Base-by-base conservation (phyloP, 2,113 vertebrate genomes). In the Epinephelus moara region DNA sequence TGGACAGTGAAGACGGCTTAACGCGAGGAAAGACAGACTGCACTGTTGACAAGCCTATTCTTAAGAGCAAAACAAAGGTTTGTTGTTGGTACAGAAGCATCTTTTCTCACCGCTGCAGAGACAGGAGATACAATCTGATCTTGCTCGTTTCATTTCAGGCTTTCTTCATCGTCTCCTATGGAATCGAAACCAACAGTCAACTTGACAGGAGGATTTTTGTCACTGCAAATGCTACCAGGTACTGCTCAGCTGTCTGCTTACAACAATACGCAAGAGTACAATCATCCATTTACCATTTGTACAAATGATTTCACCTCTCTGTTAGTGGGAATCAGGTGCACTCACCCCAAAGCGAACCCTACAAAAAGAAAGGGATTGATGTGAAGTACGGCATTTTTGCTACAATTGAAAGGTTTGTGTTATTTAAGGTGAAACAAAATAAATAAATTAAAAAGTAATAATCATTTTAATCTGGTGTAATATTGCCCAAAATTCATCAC, bases 21-120 rank as follows among this genome's bases (percentile, higher is more conserved):
- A 18, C 1, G 0, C 21, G 42, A 53, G 89, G 89, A 74, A 80
- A 56, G 59, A 96, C 92, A 37, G 79, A 80, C 42, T 97, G 96
- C 73, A 85, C 40, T 17, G 50, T 97, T 75, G 88, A 94, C 86
- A 96, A 94, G 53, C 96, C 96, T 6, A 95, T 97, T 86, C 94
- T 97, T 49, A 95, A n/a, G 6, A 85, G 62, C 55, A 90, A 92
- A 0, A 0, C 78, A 0, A 79, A 91, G 93, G 96, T 97, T 81
- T 40, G 91, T 67, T 53, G 4, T 47, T 40, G 59, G 13, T 6
- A 23, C 19, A 18, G 6, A 59, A 42, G 7, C 9, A 21, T 70
- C 3, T 56, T 6, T n/a, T 56, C 21, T 75, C 19, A n/a, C 14
- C 53, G 53, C 69, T 63, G 63, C 25, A n/a, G 55, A n/a, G 55